A percentile compares a stretch with the other conserved stretches of the same genome.
Evolutionary conservation across 2,888 invertebrate species (phyloP).

Genomic region (Drosophila algonquin): DNA sequence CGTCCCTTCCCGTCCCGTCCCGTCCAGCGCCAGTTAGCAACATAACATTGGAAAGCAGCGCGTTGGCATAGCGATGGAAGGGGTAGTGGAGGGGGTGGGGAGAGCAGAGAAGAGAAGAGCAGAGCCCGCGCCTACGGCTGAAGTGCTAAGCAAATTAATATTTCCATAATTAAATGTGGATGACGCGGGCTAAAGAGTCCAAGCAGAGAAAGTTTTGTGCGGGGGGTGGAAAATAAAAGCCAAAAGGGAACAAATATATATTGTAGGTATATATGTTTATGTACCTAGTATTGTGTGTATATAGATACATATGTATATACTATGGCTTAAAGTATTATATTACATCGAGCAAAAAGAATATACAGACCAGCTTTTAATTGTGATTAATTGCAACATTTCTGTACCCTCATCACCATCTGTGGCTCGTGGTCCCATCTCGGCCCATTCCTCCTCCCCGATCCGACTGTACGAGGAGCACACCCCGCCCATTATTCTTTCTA

Average conservation of each 20-base stretch:
- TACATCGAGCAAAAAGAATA: constrained; percentile 9
- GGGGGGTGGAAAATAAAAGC: background rate
- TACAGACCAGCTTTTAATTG: constrained; percentile 44
- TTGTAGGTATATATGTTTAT: background rate
- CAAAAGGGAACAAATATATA: background rate
- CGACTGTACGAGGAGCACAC: background rate
- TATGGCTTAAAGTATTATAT: constrained; percentile 1
- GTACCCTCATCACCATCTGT: constrained; percentile 24
- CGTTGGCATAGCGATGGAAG: background rate
- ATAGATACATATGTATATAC: background rate
- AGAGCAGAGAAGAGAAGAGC: too few relatives aligned
- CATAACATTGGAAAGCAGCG: background rate
- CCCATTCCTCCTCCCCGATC: background rate
- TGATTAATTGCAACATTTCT: constrained; percentile 47
- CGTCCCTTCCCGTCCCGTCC: constrained; percentile 58
- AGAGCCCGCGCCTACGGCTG: constrained; percentile 13
- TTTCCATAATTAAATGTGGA: constrained; percentile 72
- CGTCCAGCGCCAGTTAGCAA: too few relatives aligned
- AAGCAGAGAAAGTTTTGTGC: background rate
- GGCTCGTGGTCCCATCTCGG: background rate
- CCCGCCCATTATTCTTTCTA: background rate
- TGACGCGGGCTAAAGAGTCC: constrained; percentile 45
- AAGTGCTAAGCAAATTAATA: constrained; percentile 76
- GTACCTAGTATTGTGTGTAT: background rate
- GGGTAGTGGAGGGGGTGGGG: background rate